Evolutionary conservation across 2,113 vertebrate species (phyloP).

Genomic region (Plestiodon gilberti): DNA sequence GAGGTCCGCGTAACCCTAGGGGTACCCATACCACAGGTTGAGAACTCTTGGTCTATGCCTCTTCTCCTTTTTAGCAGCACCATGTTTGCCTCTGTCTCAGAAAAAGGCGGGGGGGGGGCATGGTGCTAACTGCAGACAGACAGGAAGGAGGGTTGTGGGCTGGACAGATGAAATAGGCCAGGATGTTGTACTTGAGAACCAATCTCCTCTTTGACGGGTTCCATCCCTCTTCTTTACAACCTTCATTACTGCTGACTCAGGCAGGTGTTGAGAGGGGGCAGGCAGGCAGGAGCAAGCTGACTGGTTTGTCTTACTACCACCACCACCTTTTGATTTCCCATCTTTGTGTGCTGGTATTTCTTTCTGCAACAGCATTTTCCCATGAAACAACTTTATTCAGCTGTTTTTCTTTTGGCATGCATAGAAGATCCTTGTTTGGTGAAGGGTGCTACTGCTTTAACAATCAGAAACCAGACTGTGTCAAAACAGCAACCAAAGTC

Average conservation of each 20-base stretch:
- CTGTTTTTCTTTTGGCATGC: not conserved
- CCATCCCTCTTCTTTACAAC: constrained; percentile 29
- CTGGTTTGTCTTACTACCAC: not conserved
- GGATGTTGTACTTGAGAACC: constrained; percentile 27
- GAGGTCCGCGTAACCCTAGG: no score
- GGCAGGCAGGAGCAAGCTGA: not conserved
- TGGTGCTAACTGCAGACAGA: not conserved
- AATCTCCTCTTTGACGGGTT: constrained; percentile 26
- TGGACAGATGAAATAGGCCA: not conserved
- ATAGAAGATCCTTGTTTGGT: not conserved
- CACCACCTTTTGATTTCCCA: not conserved
- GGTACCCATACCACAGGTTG: no score
- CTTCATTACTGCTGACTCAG: constrained; percentile 14
- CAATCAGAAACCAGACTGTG: not conserved
- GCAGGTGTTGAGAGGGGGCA: constrained; percentile 2
- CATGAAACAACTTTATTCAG: not conserved
- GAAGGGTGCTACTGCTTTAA: no score
- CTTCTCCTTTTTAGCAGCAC: not conserved
- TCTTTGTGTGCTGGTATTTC: not conserved
- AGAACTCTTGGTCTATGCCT: no score
- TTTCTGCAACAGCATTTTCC: not conserved
- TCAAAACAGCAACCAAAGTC: no score
- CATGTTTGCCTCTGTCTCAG: no score
- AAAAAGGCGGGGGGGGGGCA: not conserved
- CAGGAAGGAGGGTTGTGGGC: not conserved